Percentiles rank a stretch among this genome's conserved stretches.
Conservation (phyloP, 53 echinoderm and acorn worm species). For the Arbacia lixula region DNA sequence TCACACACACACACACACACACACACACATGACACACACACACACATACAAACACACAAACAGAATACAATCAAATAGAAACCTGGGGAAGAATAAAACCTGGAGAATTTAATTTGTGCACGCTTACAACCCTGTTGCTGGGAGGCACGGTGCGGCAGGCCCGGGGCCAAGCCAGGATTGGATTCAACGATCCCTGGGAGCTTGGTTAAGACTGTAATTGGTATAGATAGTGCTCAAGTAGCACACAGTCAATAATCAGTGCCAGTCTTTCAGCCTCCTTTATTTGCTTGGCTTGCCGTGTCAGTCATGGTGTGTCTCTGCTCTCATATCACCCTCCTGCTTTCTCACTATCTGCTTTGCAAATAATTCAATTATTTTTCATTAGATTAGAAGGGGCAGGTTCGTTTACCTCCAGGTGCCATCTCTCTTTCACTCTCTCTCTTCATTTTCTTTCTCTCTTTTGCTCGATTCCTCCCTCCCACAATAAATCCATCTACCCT, state of each 20-base stretch:
- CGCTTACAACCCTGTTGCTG: constrained; percentile 19
- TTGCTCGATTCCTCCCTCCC: background rate
- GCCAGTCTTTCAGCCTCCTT: background rate
- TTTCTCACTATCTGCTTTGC: constrained; percentile 13
- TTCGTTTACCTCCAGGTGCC: constrained; percentile 11
- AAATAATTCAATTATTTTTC: constrained; percentile 30
- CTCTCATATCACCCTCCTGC: constrained; percentile 9
- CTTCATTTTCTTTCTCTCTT: background rate
- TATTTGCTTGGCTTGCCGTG: background rate
- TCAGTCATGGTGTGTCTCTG: background rate
- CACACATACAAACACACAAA: background rate
- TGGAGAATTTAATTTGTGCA: constrained; percentile 11
- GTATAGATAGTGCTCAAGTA: constrained; percentile 18
- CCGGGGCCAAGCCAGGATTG: background rate
- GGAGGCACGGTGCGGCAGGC: background rate
- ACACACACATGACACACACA: no score
- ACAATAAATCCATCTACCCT: background rate
- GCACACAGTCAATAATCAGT: constrained; percentile 25
- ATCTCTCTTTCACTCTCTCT: background rate
- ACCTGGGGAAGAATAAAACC: background rate
- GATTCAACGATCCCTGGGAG: constrained; percentile 1
- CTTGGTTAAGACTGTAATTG: constrained; percentile 31
- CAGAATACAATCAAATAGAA: no score
- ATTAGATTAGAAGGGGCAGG: constrained; percentile 20
- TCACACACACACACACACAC: no score